Evolutionary conservation across 2,113 vertebrate species (phyloP).

Genomic region (Carettochelys insculpta): DNA sequence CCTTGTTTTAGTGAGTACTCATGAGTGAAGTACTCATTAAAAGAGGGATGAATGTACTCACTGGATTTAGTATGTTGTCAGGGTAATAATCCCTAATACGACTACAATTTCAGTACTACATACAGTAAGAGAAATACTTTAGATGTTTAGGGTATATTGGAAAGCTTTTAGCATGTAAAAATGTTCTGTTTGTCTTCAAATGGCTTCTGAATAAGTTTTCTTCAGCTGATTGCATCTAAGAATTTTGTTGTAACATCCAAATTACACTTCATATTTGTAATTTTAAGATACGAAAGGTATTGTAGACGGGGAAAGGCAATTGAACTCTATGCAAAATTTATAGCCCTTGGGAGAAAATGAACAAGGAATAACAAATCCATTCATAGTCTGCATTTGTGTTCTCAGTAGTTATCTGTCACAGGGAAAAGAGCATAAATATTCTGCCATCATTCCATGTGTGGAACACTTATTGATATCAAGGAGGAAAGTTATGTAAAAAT

Average conservation of each 20-base stretch:
- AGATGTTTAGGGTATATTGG: slow-evolving; percentile 27
- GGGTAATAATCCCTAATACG: slow-evolving; percentile 53
- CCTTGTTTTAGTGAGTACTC: too few relatives aligned
- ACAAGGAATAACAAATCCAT: not conserved
- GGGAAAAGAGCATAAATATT: not conserved
- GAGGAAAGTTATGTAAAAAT: not conserved
- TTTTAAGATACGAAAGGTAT: slow-evolving; percentile 7
- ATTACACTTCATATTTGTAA: slow-evolving; percentile 29
- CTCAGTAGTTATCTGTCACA: not conserved
- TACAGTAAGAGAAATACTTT: slow-evolving; percentile 43
- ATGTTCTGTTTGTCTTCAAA: slow-evolving; percentile 25
- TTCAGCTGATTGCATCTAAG: slow-evolving; percentile 49
- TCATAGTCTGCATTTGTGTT: slow-evolving; percentile 36
- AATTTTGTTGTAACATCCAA: slow-evolving; percentile 25
- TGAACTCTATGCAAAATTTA: not conserved
- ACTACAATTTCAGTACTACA: slow-evolving; percentile 58
- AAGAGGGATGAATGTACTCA: too few relatives aligned
- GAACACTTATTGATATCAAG: not conserved
- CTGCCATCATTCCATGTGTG: not conserved
- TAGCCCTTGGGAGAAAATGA: slow-evolving; percentile 30
- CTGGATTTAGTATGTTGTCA: slow-evolving; percentile 59
- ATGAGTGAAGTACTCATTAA: too few relatives aligned
- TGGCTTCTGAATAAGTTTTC: slow-evolving; percentile 48
- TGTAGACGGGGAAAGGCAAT: slow-evolving; percentile 9
- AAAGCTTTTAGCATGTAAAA: slow-evolving; percentile 44